phyloP scores from a whole-genome alignment of 2,113 vertebrate genomes.

The Hoplias malabaricus region DNA sequence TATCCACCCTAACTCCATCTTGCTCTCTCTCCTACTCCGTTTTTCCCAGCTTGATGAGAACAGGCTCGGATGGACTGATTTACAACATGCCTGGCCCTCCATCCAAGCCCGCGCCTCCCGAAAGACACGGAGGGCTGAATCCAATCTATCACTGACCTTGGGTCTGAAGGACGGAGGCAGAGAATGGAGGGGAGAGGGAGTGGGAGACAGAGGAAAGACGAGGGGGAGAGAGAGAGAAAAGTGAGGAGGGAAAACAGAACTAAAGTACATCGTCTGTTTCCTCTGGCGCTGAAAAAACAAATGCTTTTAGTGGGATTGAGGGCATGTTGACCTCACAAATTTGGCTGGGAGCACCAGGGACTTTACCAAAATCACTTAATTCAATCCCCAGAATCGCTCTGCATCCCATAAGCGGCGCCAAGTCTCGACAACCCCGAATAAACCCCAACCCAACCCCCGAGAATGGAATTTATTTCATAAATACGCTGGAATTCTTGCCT shows the following conservation, averaged over 20 bases:
- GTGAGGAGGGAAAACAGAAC: slow-evolving; percentile 13
- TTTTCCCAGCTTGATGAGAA: slow-evolving; percentile 12
- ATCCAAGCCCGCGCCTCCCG: slow-evolving; percentile 33
- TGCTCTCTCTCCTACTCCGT: background rate
- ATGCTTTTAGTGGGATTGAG: slow-evolving; percentile 46
- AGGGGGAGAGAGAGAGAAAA: background rate
- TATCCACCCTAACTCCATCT: background rate
- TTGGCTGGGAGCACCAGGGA: background rate
- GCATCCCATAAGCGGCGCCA: background rate
- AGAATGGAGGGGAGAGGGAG: slow-evolving; percentile 24
- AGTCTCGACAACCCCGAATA: background rate
- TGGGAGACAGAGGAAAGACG: background rate
- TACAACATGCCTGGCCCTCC: slow-evolving; percentile 39
- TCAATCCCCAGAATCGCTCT: background rate
- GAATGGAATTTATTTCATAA: background rate
- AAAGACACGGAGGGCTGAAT: slow-evolving; percentile 48
- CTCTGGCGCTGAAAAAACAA: slow-evolving; percentile 22
- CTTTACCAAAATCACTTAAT: slow-evolving; percentile 3
- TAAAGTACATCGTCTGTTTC: slow-evolving; percentile 40
- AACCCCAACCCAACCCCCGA: background rate
- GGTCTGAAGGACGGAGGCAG: slow-evolving; percentile 47
- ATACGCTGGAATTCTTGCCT: background rate
- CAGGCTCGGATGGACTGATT: slow-evolving; percentile 32
- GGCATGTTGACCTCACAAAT: slow-evolving; percentile 22
- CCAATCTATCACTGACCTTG: slow-evolving; percentile 54